A percentile compares a stretch with the other conserved stretches of the same genome.
These are phyloP conservation scores for Corapipo altera DNA, from an alignment of 2,113 vertebrate genomes.

Conservation along the genomic window DNA sequence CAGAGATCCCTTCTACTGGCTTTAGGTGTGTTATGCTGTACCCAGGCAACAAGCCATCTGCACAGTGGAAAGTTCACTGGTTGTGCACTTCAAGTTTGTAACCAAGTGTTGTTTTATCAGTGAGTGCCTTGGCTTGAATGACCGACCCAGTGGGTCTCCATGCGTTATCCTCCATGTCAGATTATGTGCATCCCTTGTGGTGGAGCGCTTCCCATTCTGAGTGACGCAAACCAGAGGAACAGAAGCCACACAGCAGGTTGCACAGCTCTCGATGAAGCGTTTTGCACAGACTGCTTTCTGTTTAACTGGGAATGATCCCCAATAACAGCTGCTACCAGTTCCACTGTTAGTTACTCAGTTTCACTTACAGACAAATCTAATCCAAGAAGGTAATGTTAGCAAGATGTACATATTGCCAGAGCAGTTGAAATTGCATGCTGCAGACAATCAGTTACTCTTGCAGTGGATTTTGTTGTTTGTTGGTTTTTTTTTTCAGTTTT, in stretches of 20 bases:
- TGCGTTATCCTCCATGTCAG: not conserved
- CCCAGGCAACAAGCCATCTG: not conserved
- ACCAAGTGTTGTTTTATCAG: not conserved
- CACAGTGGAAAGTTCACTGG: not conserved
- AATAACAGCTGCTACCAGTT: not conserved
- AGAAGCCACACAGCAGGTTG: constrained; percentile 35
- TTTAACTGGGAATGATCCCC: not conserved
- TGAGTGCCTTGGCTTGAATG: not conserved
- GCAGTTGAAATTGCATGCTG: not conserved
- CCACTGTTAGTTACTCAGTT: not conserved
- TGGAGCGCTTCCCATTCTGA: constrained; percentile 26
- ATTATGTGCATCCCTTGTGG: not conserved
- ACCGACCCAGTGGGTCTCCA: not conserved
- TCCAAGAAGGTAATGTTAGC: not conserved
- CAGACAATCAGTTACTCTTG: not conserved
- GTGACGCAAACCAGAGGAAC: constrained; percentile 8
- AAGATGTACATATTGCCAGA: not conserved
- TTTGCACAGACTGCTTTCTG: not conserved
- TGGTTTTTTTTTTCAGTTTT: not conserved
- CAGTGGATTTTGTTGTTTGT: not conserved
- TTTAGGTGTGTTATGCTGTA: not conserved
- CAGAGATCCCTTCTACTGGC: not conserved
- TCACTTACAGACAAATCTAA: not conserved
- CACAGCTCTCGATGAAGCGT: not conserved
- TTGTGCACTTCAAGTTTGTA: not conserved